Conservation (phyloP, 2,113 vertebrate genomes). For the Gallinago undulata region DNA sequence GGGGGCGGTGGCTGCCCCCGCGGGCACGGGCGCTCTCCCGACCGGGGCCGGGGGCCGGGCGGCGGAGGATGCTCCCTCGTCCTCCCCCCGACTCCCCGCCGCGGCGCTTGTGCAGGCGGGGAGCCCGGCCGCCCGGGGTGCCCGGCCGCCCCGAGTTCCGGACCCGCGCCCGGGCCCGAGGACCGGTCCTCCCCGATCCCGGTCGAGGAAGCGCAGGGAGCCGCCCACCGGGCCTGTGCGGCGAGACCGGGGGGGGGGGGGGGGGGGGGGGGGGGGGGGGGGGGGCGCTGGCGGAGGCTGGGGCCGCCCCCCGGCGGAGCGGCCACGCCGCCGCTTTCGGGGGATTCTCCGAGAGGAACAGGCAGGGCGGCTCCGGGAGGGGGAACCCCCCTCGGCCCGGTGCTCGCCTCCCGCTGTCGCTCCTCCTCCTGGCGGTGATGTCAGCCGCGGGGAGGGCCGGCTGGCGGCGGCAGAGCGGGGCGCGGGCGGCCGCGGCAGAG, state of each 20-base stretch:
- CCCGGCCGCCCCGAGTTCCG: neutral
- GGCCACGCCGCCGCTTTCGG: neutral
- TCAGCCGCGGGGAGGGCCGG: slow-evolving; percentile 54
- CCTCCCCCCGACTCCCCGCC: neutral
- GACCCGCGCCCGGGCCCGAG: neutral
- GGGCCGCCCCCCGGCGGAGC: neutral
- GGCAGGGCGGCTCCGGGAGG: slow-evolving; percentile 23
- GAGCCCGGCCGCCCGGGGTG: neutral
- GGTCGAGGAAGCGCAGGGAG: neutral
- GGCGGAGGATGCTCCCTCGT: too few relatives aligned
- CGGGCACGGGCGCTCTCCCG: neutral
- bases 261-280: too few relatives aligned
- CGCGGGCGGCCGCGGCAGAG: slow-evolving; percentile 49
- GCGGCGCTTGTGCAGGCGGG: neutral
- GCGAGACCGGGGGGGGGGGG: neutral
- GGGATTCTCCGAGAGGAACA: neutral
- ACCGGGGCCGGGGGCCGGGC: neutral
- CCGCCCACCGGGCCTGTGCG: neutral
- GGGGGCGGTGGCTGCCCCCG: neutral
- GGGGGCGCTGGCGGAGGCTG: neutral
- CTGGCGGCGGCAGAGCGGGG: slow-evolving; percentile 26
- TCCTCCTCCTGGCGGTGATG: slow-evolving; percentile 58
- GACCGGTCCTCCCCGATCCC: neutral
- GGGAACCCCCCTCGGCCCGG: neutral
- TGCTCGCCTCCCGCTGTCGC: slow-evolving; percentile 26